Percentiles rank a stretch among this genome's conserved stretches.
These are phyloP conservation scores for Ochropleura leucogaster DNA, from an alignment of 2,888 invertebrate genomes.

Conservation along the genomic window DNA sequence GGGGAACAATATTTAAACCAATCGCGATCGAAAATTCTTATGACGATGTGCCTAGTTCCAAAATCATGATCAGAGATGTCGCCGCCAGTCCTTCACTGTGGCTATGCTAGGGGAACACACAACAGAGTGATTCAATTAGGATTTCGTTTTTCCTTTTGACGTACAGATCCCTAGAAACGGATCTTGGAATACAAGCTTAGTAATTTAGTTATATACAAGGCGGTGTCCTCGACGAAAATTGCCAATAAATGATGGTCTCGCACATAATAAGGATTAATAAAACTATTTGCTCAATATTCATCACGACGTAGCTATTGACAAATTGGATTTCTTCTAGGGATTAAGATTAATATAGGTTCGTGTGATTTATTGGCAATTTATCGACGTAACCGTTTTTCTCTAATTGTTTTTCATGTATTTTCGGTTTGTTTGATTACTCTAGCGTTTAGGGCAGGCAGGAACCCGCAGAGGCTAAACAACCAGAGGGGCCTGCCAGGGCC, in stretches of 20 bases:
- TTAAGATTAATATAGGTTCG: conserved; percentile 20
- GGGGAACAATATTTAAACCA: too few relatives aligned
- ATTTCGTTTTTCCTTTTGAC: too few relatives aligned
- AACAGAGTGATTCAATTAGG: too few relatives aligned
- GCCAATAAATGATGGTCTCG: conserved; percentile 41
- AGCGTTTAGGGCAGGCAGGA: background rate
- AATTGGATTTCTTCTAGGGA: conserved; percentile 35
- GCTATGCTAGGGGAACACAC: too few relatives aligned
- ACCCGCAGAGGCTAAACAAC: too few relatives aligned
- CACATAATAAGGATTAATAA: conserved; percentile 34
- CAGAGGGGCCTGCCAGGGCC: too few relatives aligned
- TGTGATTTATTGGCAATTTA: conserved; percentile 4
- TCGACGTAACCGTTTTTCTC: background rate
- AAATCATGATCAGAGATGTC: too few relatives aligned
- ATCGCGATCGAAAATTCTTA: too few relatives aligned
- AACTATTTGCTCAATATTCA: conserved; percentile 31
- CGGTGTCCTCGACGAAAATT: conserved; percentile 36
- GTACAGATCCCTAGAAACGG: too few relatives aligned
- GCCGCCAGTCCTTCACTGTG: too few relatives aligned
- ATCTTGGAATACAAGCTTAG: background rate
- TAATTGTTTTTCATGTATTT: background rate
- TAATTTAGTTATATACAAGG: background rate
- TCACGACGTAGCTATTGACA: conserved; percentile 18
- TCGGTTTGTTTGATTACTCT: background rate
- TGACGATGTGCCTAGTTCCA: too few relatives aligned